A percentile compares a stretch with the other conserved stretches of the same genome.
Conservation (phyloP, 2,797 vertebrate species). For the Saxicola maurus region DNA sequence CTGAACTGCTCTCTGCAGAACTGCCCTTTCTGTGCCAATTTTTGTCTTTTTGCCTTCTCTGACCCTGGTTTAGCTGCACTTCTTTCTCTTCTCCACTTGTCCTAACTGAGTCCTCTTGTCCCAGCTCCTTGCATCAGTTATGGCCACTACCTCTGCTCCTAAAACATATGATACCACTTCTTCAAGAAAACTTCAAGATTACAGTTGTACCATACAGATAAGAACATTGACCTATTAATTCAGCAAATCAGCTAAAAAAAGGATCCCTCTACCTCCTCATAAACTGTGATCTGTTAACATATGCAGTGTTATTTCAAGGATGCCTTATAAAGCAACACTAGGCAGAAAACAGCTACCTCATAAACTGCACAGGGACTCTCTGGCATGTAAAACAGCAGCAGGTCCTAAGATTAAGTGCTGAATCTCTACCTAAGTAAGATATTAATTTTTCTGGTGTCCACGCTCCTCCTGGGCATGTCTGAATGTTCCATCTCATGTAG, state of each 20-base stretch:
- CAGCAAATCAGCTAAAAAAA: neutral
- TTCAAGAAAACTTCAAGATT: neutral
- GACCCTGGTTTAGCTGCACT: neutral
- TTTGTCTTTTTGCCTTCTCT: neutral
- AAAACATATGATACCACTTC: neutral
- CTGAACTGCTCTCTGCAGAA: neutral
- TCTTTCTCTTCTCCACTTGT: neutral
- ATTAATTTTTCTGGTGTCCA: neutral
- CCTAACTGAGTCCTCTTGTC: neutral
- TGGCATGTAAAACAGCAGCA: neutral
- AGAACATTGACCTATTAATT: neutral
- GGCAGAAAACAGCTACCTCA: neutral
- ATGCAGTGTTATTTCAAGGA: neutral
- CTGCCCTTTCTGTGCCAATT: neutral
- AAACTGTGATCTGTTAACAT: neutral
- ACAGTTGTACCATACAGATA: neutral
- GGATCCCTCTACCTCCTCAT: neutral
- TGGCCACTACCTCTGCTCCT: neutral
- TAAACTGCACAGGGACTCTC: neutral
- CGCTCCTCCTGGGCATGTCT: neutral
- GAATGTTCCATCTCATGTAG: accelerated
- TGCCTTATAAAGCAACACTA: neutral
- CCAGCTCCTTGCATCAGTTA: neutral
- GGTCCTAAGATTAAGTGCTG: neutral
- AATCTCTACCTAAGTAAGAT: neutral